Percentiles rank a stretch among this genome's conserved stretches.
Conservation (phyloP, 2,888 invertebrate genomes). For the Kuschelorhynchus macadamiae region DNA sequence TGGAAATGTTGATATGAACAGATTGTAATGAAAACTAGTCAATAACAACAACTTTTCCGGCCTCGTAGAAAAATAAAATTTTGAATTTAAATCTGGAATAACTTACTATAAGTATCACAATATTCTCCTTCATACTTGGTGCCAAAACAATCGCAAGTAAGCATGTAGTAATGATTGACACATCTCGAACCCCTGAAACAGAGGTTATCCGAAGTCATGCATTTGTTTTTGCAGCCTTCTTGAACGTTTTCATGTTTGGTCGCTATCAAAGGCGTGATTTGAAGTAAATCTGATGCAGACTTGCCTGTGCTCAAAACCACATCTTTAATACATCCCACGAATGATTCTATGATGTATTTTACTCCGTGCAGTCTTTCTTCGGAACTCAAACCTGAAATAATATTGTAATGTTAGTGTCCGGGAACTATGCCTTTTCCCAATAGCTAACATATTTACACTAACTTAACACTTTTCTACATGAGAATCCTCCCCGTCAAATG, state of each 20-base stretch:
- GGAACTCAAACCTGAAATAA: conserved; percentile 80
- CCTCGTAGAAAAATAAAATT: too few relatives aligned
- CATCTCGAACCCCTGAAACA: conserved; percentile 91
- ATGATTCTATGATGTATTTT: conserved; percentile 93
- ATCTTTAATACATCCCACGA: conserved; percentile 92
- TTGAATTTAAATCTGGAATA: too few relatives aligned
- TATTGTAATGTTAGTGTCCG: not conserved
- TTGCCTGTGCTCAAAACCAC: conserved; percentile 89
- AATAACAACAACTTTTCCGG: too few relatives aligned
- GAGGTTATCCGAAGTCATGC: conserved; percentile 84
- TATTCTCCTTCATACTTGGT: conserved; percentile 92
- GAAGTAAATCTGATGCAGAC: conserved; percentile 85
- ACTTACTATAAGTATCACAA: conserved; percentile 92
- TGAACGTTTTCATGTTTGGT: conserved; percentile 91
- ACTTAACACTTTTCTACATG: too few relatives aligned
- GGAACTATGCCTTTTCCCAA: too few relatives aligned
- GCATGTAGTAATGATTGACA: conserved; percentile 91
- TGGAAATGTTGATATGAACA: too few relatives aligned
- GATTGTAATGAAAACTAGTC: too few relatives aligned
- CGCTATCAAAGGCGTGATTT: conserved; percentile 86
- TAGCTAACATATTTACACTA: too few relatives aligned
- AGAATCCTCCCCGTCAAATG: too few relatives aligned
- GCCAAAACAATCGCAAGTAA: conserved; percentile 94
- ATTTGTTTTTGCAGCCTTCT: conserved; percentile 90
- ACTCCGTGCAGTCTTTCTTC: conserved; percentile 91